Percentiles rank a stretch among this genome's conserved stretches.
Conservation (phyloP, 2,888 invertebrate genomes). For the Schrankia costaestrigalis region DNA sequence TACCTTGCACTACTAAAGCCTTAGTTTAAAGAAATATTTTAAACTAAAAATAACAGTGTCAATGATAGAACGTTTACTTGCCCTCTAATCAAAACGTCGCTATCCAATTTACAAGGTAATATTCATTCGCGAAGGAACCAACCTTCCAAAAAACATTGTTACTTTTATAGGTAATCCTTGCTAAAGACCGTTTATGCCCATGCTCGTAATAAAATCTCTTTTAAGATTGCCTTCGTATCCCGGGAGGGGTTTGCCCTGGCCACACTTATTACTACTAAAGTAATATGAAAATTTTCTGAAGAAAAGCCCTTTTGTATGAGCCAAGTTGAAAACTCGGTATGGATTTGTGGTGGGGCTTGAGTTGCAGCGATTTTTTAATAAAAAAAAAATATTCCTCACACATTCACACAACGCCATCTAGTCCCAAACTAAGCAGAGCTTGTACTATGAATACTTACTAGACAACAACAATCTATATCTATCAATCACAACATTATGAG, state of each 20-base stretch:
- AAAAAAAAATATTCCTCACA: too few relatives aligned
- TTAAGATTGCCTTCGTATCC: constrained; percentile 30
- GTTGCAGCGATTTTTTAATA: constrained; percentile 21
- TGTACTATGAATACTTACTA: too few relatives aligned
- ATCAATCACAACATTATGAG: too few relatives aligned
- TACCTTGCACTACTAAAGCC: too few relatives aligned
- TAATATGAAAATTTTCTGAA: constrained; percentile 60
- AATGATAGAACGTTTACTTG: too few relatives aligned
- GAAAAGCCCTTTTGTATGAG: constrained; percentile 54
- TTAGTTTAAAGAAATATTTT: too few relatives aligned
- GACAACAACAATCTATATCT: too few relatives aligned
- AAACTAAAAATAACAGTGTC: too few relatives aligned
- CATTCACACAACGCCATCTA: too few relatives aligned
- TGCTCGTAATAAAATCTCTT: constrained; percentile 29
- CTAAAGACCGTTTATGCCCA: constrained; percentile 19
- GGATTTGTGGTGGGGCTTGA: constrained; percentile 22
- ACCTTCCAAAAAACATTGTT: constrained; percentile 4
- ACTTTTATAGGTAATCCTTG: constrained; percentile 11
- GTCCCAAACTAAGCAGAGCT: too few relatives aligned
- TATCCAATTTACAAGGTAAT: neutral
- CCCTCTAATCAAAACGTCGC: too few relatives aligned
- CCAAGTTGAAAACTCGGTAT: constrained; percentile 40
- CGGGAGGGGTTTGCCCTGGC: constrained; percentile 19
- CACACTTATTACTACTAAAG: constrained; percentile 49
- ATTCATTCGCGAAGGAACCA: neutral